Evolutionary conservation across 1,140 invertebrate species (phyloP), one percentile per base, ranked within the genome.

Genomic region (Drosophila mauritiana): DNA sequence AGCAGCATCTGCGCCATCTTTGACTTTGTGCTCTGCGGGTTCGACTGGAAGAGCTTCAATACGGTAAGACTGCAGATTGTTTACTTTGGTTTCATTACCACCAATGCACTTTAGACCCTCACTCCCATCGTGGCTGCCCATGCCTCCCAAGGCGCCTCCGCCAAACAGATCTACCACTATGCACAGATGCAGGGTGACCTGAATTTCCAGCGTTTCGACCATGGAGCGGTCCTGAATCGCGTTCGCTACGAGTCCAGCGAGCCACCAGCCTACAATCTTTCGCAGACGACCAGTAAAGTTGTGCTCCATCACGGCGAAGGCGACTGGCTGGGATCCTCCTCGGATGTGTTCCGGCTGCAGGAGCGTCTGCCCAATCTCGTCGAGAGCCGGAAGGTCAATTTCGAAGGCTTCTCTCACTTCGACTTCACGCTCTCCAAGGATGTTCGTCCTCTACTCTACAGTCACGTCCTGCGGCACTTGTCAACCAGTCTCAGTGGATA

Each of bases 11-110:
- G 80, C 22, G 37, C 8, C 3, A 43, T 80, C 27, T 83, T 84
- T 15, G 80, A 83, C 8, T 83, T 55, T 34, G 72, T 83, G 1
- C 27, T 67, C 7, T 80, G 80, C 10, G 80, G 80, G 5, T 83
- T 83, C 15, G 65, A 78, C 36, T 83, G 80, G 80, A 34, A 39
- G 13, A 27, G 57, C 51, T 76, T 83, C 4, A 83, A 83, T 25
- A 0, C 25, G 25, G 80, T 83, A n/a, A 17, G 68, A 36, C 6
- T 13, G 0, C 0, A 10, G 31, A 3, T 8, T 15, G 15, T 12
- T 4, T n/a, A 7, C 11, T 51, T 6, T 12, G 4, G 20, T 3
- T n/a, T 3, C 13, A 10, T n/a, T 10, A 0, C n/a, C 5, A 3
- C 0, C 4, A 3, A 6, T 17, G 15, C 7, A 4, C 46, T 58